Base-by-base conservation (phyloP, 1,140 invertebrate species). In the Bombyx mandarina region DNA sequence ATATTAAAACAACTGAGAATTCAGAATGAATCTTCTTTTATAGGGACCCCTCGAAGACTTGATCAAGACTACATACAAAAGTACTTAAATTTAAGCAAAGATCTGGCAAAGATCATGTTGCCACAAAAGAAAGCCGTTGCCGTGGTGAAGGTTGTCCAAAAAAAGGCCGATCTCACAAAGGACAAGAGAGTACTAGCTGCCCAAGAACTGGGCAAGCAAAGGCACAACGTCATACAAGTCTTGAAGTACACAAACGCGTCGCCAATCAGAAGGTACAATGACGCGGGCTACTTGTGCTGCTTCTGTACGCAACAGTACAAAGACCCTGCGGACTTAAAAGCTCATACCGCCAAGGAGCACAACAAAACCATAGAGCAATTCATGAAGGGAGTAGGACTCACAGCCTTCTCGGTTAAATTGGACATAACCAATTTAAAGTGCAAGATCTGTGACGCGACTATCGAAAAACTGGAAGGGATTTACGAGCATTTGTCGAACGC, bases 201-300 rank as follows among this genome's bases (percentile, higher is more conserved):
- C 4, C n/a, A 18, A 45, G 66, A 74, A 35, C 56, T 74, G 8
- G 35, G 65, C 9, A 75, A 73, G 45, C 71, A 74, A 56, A 50
- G 64, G 4, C 56, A 63, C 3, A 79, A 77, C 54, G 45, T 75
- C 1, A 57, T 50, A 52, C 57, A 60, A 8, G 60, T 81, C 45
- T 53, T 79, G n/a, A 8, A 61, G 22, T 54, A 62, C 52, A 66
- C 76, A 0, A 82, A 82, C 47, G 77, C 77, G 6, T 80, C 75
- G 3, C 75, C 74, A 2, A 74, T 82, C 12, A 63, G 65, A 35
- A 51, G 42, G 8, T 51, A 63, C n/a, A 54, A 44, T 0, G 68
- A 62, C 10, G 53, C 60, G 0, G 71, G 73, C 3, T 82, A 75
- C 50, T 43, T 45, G 0, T 82, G 79, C 48, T 58, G 53, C n/a